These are phyloP conservation scores for Meles meles DNA, from an alignment of 2,113 vertebrate species.

Conservation along the genomic window DNA sequence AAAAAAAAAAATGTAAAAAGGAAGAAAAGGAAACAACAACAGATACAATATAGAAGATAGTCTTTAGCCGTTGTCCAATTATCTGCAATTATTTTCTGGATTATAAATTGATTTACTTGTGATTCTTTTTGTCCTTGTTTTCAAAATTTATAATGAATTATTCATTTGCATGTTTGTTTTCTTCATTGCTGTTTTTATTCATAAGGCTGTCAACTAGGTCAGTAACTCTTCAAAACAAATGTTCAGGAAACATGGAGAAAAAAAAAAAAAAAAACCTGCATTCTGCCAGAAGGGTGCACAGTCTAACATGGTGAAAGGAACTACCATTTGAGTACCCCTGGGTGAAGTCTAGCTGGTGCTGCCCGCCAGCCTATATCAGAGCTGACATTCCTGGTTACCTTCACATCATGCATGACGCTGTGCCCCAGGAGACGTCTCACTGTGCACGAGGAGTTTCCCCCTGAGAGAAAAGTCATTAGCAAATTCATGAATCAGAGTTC, in stretches of 20 bases:
- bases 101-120: not conserved
- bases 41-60: not conserved
- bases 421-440: not conserved
- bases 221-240: not conserved
- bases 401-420: not conserved
- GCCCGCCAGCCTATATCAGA: not conserved
- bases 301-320: not conserved
- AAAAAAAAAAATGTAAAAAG: not conserved
- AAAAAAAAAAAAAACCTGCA: not conserved
- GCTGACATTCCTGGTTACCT: not conserved
- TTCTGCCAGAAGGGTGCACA: not conserved
- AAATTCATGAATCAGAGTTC: constrained; percentile 61
- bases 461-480: constrained; percentile 44
- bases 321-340: not conserved
- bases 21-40: not conserved
- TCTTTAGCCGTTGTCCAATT: not conserved
- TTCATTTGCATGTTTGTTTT: not conserved
- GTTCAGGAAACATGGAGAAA: not conserved
- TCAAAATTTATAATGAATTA: not conserved
- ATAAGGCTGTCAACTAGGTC: not conserved
- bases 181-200: not conserved
- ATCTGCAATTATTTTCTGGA: not conserved
- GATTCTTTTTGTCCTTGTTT: constrained; percentile 1
- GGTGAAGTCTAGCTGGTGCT: not conserved
- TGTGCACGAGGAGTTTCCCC: not conserved